phyloP scores from a whole-genome alignment of 1,140 invertebrate genomes.

The Lordiphosa clarofinis region DNA sequence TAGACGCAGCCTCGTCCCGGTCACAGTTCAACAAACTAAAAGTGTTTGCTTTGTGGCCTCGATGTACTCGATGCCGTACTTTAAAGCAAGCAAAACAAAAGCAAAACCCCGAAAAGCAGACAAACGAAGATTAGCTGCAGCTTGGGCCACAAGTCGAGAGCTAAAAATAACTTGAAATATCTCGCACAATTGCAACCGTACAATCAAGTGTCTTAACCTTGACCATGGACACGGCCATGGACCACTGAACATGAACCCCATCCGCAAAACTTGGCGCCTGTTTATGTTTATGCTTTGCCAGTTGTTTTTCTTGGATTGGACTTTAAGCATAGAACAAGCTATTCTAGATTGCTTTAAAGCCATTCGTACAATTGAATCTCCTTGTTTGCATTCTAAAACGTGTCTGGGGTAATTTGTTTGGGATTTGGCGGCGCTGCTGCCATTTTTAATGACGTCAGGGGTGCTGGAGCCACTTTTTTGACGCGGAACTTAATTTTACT shows the following conservation, averaged over 20 bases:
- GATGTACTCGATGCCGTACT: constrained; percentile 40
- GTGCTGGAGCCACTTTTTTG: constrained; percentile 22
- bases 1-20: constrained; percentile 44
- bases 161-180: constrained; percentile 66
- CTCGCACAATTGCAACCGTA: constrained; percentile 61
- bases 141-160: constrained; percentile 48
- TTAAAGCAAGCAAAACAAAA: constrained; percentile 46
- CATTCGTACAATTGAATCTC: constrained; percentile 13
- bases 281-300: constrained; percentile 12
- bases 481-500: constrained; percentile 39
- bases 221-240: constrained; percentile 53
- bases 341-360: constrained; percentile 19
- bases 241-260: constrained; percentile 36
- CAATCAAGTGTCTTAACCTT: constrained; percentile 62
- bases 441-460: constrained; percentile 23
- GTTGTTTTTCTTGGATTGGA: constrained; percentile 18
- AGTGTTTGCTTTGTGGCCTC: constrained; percentile 71
- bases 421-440: constrained; percentile 39
- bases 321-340: constrained; percentile 27
- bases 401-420: constrained; percentile 60
- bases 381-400: constrained; percentile 37
- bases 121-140: constrained; percentile 68
- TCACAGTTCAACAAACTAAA: constrained; percentile 74
- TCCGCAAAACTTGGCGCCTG: constrained; percentile 15
- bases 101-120: constrained; percentile 49